Conservation (phyloP, 1,140 invertebrate species). For the Physella acuta region DNA sequence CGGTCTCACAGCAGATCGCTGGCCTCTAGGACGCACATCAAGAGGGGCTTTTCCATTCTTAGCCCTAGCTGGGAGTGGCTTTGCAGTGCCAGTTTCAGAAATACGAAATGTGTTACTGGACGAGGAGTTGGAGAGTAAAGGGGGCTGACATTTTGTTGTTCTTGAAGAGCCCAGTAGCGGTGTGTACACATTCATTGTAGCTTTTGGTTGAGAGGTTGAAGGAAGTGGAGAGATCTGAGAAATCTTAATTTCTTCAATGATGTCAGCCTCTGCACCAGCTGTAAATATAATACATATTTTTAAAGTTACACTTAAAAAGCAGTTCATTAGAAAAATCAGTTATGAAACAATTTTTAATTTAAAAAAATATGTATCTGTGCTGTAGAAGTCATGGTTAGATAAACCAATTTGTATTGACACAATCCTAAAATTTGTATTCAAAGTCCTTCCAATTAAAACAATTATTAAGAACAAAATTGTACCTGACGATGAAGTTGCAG, state of each 20-base stretch:
- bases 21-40: slow-evolving; percentile 26
- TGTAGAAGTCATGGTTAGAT: too few species aligned
- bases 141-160: neutral
- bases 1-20: slow-evolving; percentile 49
- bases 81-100: neutral
- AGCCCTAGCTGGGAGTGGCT: neutral
- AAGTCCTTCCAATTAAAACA: too few species aligned
- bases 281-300: neutral
- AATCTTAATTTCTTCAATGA: neutral
- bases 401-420: too few species aligned
- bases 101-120: neutral
- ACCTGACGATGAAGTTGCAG: too few species aligned
- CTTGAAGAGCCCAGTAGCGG: neutral
- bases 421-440: too few species aligned
- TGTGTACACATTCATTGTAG: too few species aligned
- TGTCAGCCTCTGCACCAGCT: neutral
- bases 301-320: too few species aligned
- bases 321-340: neutral
- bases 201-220: too few species aligned
- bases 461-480: too few species aligned
- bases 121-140: neutral
- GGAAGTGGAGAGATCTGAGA: neutral
- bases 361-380: too few species aligned
- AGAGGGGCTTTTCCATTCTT: neutral
- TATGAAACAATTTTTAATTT: slow-evolving; percentile 5